phyloP scores from a whole-genome alignment of 2,888 invertebrate species.

The Bugulina stolonifera region DNA sequence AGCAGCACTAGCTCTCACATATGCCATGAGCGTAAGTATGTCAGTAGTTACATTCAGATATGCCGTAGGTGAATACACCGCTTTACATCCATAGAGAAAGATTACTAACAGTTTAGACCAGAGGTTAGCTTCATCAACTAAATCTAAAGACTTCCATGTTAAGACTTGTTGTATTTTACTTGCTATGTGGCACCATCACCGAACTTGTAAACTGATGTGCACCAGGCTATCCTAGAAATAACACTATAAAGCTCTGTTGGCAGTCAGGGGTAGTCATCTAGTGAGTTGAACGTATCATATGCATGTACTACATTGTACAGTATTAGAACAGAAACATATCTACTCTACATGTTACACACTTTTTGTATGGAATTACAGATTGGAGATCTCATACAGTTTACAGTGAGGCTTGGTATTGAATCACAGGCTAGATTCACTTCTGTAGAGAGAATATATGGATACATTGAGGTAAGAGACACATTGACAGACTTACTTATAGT shows the following conservation, averaged over 20 bases:
- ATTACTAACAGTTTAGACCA: no score
- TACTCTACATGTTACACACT: neutral
- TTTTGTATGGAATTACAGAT: no score
- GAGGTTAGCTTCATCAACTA: no score
- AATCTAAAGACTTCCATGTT: neutral
- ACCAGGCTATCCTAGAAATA: no score
- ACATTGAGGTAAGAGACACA: slow-evolving; percentile 52
- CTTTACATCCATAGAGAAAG: no score
- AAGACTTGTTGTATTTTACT: neutral
- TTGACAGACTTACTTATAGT: no score
- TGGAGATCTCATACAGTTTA: slow-evolving; percentile 46
- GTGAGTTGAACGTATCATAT: no score
- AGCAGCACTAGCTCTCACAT: slow-evolving; percentile 62
- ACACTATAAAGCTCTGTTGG: no score
- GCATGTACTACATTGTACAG: neutral
- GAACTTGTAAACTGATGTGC: neutral
- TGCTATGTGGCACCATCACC: neutral
- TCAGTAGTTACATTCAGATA: no score
- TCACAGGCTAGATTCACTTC: slow-evolving; percentile 53
- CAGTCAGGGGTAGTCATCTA: no score
- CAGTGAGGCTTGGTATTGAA: slow-evolving; percentile 42
- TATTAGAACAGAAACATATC: neutral
- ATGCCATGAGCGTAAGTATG: slow-evolving; percentile 56
- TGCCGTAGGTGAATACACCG: no score
- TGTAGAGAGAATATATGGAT: slow-evolving; percentile 53